Base-by-base conservation (phyloP, 2,888 invertebrate species). In the Torymus aiolomorphi region DNA sequence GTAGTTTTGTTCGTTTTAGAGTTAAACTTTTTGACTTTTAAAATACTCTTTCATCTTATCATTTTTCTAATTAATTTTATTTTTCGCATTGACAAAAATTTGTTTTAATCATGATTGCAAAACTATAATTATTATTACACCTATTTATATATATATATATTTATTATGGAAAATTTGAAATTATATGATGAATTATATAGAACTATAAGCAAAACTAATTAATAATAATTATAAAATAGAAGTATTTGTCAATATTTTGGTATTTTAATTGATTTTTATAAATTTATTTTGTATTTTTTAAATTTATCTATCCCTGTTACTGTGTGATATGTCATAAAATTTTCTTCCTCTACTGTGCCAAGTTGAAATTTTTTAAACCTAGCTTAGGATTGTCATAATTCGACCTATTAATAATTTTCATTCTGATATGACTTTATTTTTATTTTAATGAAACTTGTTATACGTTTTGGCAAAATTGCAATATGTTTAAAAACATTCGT, bases 291-390 rank as follows among this genome's bases (percentile, higher is more conserved):
- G 63, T 14, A 56, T 51, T 51, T 12, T 57, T 75, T 59, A 75
- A 18, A 66, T 75, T 24, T 66, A 66, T n/a, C 51, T 14, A 52
- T 20, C 49, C 16, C 52, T 67, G 52, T 20, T 31, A 10, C 14
- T 20, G 51, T 57, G 66, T 66, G 74, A 52, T 51, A 31, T 13
- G 13, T 59, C 52, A 14, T n/a, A 8, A 65, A 11, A 18, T 74
- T 59, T 70, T 70, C 76, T 76, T 76, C 72, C 16, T 65, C 73
- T 69, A 70, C 65, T 20, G 72, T 72, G 62, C 76, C 76, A 67
- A 72, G 61, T 8, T 42, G 42, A 51, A 69, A 13, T 24, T 66
- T 57, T 74, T 20, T 57, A 24, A 74, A 57, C 49, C 5, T 57
- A 74, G 54, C 65, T 24, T 42, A 42, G 42, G 4, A 42, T 42